Evolutionary conservation across 2,888 invertebrate species (phyloP).

Genomic region (Apamea epomidion): DNA sequence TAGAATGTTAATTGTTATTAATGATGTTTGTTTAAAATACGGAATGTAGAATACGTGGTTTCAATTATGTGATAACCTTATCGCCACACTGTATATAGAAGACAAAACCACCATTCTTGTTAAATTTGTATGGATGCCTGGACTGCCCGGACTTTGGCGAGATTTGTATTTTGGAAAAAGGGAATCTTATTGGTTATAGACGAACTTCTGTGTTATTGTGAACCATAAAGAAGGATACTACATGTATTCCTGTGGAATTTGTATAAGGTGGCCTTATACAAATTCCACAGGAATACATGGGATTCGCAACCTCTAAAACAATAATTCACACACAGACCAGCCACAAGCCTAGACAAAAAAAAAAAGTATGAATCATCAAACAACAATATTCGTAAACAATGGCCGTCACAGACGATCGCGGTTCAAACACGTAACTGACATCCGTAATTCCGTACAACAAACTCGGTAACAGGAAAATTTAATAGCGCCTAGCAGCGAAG

Average conservation of each 20-base stretch:
- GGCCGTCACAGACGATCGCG: constrained; percentile 54
- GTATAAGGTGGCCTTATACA: too few relatives aligned
- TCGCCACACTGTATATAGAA: constrained; percentile 1
- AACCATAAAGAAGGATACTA: background rate
- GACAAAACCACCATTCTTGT: background rate
- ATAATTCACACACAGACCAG: constrained; percentile 15
- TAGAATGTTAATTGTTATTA: too few relatives aligned
- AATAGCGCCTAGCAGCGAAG: constrained; percentile 57
- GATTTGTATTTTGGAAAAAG: background rate
- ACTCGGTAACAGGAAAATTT: constrained; percentile 46
- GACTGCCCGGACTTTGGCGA: background rate
- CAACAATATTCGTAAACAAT: constrained; percentile 54
- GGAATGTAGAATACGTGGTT: background rate
- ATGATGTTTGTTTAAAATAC: background rate
- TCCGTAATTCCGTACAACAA: constrained; percentile 66
- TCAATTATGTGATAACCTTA: background rate
- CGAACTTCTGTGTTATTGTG: background rate
- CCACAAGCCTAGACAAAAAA: constrained; percentile 53
- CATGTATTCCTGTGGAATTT: too few relatives aligned
- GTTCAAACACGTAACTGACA: constrained; percentile 73
- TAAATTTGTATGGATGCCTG: background rate
- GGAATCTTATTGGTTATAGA: background rate
- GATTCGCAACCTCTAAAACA: background rate
- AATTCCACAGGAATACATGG: background rate
- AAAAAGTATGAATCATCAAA: constrained; percentile 53